Percentiles rank a stretch among this genome's conserved stretches.
Evolutionary conservation across 2,797 vertebrate species (phyloP).

Genomic region (Antennarius maculatus): DNA sequence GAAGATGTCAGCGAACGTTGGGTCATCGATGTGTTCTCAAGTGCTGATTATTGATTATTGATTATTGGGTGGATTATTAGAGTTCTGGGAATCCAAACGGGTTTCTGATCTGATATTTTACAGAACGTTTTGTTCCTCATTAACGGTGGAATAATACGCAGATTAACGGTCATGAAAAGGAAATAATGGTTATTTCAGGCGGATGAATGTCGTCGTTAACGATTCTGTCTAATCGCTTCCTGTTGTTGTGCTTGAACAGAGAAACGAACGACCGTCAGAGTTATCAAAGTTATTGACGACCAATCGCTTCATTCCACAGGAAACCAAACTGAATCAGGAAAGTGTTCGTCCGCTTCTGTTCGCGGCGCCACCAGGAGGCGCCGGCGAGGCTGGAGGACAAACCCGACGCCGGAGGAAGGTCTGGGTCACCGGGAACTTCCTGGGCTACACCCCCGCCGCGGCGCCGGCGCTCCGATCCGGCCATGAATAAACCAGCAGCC

Average conservation of each 20-base stretch:
- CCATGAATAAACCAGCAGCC: no score
- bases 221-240: conserved; percentile 3
- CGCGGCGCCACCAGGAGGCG: neutral
- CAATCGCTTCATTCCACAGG: conserved; percentile 7
- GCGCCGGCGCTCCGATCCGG: no score
- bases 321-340: conserved; percentile 10
- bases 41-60: no score
- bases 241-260: neutral
- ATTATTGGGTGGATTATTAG: no score
- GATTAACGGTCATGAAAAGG: conserved; percentile 9
- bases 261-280: conserved; percentile 19
- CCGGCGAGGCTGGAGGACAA: no score
- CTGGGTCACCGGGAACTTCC: no score
- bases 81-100: no score
- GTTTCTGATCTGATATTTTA: neutral
- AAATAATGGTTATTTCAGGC: neutral
- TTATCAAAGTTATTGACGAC: conserved; percentile 13
- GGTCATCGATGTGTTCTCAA: no score
- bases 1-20: no score
- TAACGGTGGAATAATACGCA: neutral
- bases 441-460: no score
- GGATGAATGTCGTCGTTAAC: conserved; percentile 6
- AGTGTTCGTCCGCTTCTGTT: neutral
- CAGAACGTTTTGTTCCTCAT: neutral
- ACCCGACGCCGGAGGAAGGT: no score